Conservation (phyloP, 92 coral and sea anemone species). For the Siderastrea siderea region DNA sequence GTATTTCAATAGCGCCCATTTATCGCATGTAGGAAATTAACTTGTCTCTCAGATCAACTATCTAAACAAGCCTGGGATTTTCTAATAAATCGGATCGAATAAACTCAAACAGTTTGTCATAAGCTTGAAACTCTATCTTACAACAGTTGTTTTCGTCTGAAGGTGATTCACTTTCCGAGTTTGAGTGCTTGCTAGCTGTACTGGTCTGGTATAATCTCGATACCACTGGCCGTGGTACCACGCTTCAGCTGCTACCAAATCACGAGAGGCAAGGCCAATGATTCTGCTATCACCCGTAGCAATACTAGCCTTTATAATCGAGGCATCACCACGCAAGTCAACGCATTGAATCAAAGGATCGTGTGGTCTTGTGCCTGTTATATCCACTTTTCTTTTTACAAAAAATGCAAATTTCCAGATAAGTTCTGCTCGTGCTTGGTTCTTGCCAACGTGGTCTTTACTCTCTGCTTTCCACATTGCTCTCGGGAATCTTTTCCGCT, state of each 20-base stretch:
- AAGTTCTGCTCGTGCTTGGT: constrained; percentile 1
- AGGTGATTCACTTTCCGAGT: not conserved
- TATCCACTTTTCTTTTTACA: not conserved
- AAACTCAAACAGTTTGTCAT: constrained; percentile 44
- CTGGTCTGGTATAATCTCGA: not conserved
- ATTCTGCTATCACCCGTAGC: constrained; percentile 10
- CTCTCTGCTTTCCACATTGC: not conserved
- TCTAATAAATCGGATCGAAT: constrained; percentile 50
- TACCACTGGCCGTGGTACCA: not conserved
- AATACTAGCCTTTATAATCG: constrained; percentile 14
- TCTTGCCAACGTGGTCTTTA: constrained; percentile 10
- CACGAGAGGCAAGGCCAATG: constrained; percentile 13
- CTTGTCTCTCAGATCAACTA: constrained; percentile 40
- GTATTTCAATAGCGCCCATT: constrained; percentile 32
- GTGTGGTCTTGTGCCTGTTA: not conserved
- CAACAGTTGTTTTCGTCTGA: constrained; percentile 17
- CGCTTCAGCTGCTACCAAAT: constrained; percentile 21
- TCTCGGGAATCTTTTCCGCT: not conserved
- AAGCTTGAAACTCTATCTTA: constrained; percentile 18
- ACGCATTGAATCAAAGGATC: constrained; percentile 3
- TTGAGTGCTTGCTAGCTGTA: not conserved
- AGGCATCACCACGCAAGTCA: constrained; percentile 1
- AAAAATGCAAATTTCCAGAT: not conserved
- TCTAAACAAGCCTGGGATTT: constrained; percentile 45
- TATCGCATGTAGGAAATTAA: constrained; percentile 19